A percentile compares a stretch with the other conserved stretches of the same genome.
Evolutionary conservation across 2,888 invertebrate genomes (phyloP).

Genomic region (Conchocele bisecta): DNA sequence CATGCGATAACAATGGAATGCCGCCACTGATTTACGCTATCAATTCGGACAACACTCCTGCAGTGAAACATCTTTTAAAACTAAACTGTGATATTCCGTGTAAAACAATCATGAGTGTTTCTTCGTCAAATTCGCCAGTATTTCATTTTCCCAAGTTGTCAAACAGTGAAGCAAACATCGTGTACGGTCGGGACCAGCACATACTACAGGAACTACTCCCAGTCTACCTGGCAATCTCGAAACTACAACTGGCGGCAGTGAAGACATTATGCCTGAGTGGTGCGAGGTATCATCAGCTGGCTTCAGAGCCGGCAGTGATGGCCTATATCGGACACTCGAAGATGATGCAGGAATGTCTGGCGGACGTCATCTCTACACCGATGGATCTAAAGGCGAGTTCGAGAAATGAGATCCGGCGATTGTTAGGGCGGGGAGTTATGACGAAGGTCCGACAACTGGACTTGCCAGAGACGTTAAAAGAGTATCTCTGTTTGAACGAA

Average conservation of each 20-base stretch:
- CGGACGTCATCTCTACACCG: constrained; percentile 21
- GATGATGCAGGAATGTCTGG: constrained; percentile 24
- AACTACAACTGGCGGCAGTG: constrained; percentile 32
- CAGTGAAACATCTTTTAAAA: constrained; percentile 48
- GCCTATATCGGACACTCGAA: constrained; percentile 10
- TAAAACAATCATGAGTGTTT: background rate
- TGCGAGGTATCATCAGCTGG: constrained; percentile 34
- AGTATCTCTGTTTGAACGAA: constrained; percentile 15
- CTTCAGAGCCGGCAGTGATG: constrained; percentile 32
- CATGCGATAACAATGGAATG: constrained; percentile 43
- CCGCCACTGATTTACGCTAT: constrained; percentile 54
- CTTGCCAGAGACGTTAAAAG: constrained; percentile 25
- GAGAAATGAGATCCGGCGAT: constrained; percentile 20
- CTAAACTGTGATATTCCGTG: constrained; percentile 45
- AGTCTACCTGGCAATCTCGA: constrained; percentile 48
- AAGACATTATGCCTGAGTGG: constrained; percentile 44
- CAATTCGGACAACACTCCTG: constrained; percentile 40
- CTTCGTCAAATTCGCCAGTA: background rate
- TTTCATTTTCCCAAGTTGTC: constrained; percentile 37
- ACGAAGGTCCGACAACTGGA: constrained; percentile 7
- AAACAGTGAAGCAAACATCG: background rate
- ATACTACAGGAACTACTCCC: constrained; percentile 37
- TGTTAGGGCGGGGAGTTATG: constrained; percentile 6
- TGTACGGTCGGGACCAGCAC: background rate
- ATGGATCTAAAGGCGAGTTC: constrained; percentile 30